These are phyloP conservation scores for Drosophila mayaguana DNA, from an alignment of 2,888 invertebrate species.

Conservation along the genomic window DNA sequence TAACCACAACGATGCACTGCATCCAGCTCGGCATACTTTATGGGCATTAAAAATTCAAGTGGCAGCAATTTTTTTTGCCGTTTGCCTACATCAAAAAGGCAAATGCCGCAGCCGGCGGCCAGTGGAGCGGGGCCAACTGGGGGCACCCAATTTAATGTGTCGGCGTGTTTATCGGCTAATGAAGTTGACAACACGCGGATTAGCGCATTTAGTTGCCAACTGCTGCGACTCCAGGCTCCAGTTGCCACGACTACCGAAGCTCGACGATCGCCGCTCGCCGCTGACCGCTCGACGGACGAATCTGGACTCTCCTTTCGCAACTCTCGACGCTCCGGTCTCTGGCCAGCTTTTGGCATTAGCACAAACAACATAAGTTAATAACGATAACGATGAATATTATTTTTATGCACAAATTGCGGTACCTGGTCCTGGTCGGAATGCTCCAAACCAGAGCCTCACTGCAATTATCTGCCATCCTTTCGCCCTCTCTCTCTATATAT, in stretches of 20 bases:
- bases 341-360: slow-evolving; percentile 69
- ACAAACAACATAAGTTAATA: slow-evolving; percentile 81
- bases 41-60: slow-evolving; percentile 84
- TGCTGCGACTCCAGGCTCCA: slow-evolving; percentile 42
- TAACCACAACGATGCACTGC: slow-evolving; percentile 56
- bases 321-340: slow-evolving; percentile 2
- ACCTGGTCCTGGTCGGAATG: slow-evolving; percentile 31
- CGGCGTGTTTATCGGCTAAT: slow-evolving; percentile 85
- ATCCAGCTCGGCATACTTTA: slow-evolving; percentile 81
- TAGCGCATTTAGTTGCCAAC: slow-evolving; percentile 84
- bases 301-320: slow-evolving; percentile 5
- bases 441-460: slow-evolving; percentile 10
- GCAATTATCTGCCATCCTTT: slow-evolving; percentile 25
- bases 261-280: not conserved
- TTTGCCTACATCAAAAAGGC: slow-evolving; percentile 82
- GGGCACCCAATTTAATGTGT: slow-evolving; percentile 82
- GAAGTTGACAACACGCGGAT: slow-evolving; percentile 86
- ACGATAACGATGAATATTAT: slow-evolving; percentile 82
- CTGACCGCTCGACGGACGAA: too few species aligned
- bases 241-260: slow-evolving; percentile 4
- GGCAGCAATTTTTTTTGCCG: slow-evolving; percentile 83
- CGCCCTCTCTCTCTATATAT: not conserved
- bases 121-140: slow-evolving; percentile 23
- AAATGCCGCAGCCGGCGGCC: slow-evolving; percentile 61
- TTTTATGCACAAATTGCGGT: slow-evolving; percentile 76